Percentiles rank a stretch among this genome's conserved stretches.
Conservation (phyloP, 2,113 vertebrate genomes). For the Pseudopipra pipra region DNA sequence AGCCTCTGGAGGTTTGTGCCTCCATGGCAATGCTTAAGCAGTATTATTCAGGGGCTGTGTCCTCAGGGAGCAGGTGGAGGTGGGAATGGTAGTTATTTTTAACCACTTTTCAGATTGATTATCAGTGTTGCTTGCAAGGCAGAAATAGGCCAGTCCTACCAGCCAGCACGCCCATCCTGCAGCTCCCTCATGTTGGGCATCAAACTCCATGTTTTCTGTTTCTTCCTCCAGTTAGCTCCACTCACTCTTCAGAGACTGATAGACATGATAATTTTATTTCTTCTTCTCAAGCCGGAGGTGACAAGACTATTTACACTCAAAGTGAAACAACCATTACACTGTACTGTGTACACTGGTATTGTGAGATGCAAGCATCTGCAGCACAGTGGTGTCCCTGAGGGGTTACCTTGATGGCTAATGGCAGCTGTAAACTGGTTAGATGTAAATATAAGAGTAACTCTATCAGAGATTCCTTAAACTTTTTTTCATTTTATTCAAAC, state of each 20-base stretch:
- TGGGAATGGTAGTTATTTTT: background rate
- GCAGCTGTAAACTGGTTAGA: background rate
- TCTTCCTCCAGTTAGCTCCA: background rate
- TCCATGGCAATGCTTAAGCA: background rate
- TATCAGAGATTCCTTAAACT: background rate
- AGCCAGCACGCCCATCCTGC: background rate
- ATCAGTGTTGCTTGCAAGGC: background rate
- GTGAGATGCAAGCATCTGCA: background rate
- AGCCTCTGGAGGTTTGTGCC: background rate
- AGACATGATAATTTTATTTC: background rate
- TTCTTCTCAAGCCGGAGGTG: background rate
- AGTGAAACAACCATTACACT: background rate
- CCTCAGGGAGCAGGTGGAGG: background rate
- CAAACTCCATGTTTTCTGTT: background rate
- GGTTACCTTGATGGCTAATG: background rate
- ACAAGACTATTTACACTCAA: background rate
- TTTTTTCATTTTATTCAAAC: background rate
- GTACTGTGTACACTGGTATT: background rate
- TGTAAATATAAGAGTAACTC: background rate
- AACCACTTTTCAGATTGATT: background rate
- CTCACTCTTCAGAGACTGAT: background rate
- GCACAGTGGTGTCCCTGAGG: background rate
- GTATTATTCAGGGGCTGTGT: background rate
- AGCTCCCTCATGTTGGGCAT: background rate
- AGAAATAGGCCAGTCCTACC: background rate